These are phyloP conservation scores for Argyrosomus japonicus DNA, from an alignment of 2,113 vertebrate species.

Conservation along the genomic window DNA sequence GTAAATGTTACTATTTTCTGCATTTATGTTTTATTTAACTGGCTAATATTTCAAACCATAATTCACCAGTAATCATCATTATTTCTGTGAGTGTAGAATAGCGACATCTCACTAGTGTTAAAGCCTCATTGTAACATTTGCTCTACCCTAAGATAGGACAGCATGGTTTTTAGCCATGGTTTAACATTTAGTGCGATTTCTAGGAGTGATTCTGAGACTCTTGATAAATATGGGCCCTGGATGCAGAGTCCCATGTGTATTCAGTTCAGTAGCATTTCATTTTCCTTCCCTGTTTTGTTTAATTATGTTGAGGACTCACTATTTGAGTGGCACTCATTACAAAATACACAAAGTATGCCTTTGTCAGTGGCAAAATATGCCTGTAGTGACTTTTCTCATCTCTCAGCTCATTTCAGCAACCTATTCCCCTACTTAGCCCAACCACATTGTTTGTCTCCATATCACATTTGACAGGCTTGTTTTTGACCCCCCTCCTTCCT, in stretches of 20 bases:
- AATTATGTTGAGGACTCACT: not conserved
- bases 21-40: too few species aligned
- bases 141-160: too few species aligned
- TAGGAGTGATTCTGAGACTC: not conserved
- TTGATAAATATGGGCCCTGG: not conserved
- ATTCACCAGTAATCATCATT: too few species aligned
- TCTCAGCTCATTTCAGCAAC: conserved; percentile 57
- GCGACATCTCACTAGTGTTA: too few species aligned
- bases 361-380: conserved; percentile 38
- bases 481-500: conserved; percentile 39
- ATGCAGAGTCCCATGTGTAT: not conserved
- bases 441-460: conserved; percentile 62
- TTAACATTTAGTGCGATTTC: not conserved
- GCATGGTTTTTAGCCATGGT: not conserved
- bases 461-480: conserved; percentile 70
- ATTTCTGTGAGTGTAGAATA: too few species aligned
- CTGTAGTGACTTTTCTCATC: conserved; percentile 34
- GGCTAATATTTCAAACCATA: too few species aligned
- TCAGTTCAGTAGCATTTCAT: conserved; percentile 7
- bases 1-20: too few species aligned
- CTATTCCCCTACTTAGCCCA: conserved; percentile 40
- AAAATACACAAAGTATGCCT: conserved; percentile 7
- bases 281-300: not conserved
- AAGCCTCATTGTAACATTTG: too few species aligned
- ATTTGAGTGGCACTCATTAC: conserved; percentile 29